Evolutionary conservation across 2,113 vertebrate genomes (phyloP).

Genomic region (Petroica traversi): DNA sequence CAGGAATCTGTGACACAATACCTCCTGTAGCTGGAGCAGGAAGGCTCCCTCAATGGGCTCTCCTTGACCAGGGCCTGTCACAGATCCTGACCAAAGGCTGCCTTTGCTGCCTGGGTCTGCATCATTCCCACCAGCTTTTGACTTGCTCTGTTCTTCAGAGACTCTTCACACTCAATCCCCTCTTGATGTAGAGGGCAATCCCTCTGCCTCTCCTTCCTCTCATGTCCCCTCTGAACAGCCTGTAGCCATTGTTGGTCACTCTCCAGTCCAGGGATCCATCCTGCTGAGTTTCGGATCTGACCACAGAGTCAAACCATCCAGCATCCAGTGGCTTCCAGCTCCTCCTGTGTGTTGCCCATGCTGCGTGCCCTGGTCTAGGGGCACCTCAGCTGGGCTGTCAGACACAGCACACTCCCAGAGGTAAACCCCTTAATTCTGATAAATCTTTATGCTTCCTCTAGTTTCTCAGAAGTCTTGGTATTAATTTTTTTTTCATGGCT

Average conservation of each 20-base stretch:
- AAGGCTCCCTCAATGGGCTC: accelerated
- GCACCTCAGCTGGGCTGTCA: neutral
- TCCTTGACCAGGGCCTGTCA: too few species aligned
- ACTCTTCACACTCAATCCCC: neutral
- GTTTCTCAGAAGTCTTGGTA: neutral
- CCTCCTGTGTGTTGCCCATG: neutral
- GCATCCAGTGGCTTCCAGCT: neutral
- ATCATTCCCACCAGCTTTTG: accelerated
- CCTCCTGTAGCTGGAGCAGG: neutral
- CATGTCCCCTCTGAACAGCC: neutral
- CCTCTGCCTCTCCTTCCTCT: neutral
- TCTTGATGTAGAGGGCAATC: neutral
- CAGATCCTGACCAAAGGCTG: neutral
- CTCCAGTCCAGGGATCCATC: neutral
- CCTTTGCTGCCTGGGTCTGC: neutral
- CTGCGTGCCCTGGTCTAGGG: neutral
- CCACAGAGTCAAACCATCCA: neutral
- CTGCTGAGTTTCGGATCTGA: neutral
- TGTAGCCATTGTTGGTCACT: neutral
- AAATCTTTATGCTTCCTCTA: neutral
- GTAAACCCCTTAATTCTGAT: neutral
- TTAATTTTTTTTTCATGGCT: neutral
- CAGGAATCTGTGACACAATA: accelerated
- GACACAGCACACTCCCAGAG: neutral
- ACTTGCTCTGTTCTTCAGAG: neutral